Percentiles rank a stretch among this genome's conserved stretches.
Evolutionary conservation across 1,140 invertebrate genomes (phyloP).

Genomic region (Camponotus floridanus): DNA sequence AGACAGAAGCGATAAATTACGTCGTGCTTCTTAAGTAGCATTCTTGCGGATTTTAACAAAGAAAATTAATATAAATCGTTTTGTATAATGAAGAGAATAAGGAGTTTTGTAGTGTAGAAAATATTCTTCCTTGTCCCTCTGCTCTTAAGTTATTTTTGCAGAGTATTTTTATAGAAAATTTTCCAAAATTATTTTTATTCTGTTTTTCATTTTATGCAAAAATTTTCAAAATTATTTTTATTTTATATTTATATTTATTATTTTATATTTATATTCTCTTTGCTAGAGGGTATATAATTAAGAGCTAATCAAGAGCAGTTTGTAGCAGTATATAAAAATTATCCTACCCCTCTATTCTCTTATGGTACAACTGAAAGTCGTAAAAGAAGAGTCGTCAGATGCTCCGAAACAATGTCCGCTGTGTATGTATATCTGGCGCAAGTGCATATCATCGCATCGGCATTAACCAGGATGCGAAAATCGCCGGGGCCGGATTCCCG

Average conservation of each 20-base stretch:
- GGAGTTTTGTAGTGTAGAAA: background rate
- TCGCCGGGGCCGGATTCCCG: conserved; percentile 44
- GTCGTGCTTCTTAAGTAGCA: background rate
- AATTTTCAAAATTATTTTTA: background rate
- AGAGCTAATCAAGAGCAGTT: background rate
- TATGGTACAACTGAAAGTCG: background rate
- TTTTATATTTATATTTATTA: too few species aligned
- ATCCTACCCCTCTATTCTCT: background rate
- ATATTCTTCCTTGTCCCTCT: background rate
- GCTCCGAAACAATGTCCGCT: conserved; percentile 2
- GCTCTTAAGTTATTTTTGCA: background rate
- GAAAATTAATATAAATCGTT: background rate
- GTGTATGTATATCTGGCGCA: conserved; percentile 17
- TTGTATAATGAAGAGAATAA: background rate
- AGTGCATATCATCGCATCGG: conserved; percentile 34
- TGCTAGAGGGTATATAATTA: background rate
- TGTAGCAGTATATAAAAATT: background rate
- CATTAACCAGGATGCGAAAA: conserved; percentile 53
- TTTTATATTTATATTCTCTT: too few species aligned
- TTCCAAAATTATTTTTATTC: background rate
- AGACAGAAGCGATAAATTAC: background rate
- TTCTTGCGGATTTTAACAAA: background rate
- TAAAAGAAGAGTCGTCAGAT: background rate
- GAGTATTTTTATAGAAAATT: background rate
- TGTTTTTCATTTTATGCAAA: background rate